Conservation (phyloP, 2,888 invertebrate genomes). For the Selenia dentaria region DNA sequence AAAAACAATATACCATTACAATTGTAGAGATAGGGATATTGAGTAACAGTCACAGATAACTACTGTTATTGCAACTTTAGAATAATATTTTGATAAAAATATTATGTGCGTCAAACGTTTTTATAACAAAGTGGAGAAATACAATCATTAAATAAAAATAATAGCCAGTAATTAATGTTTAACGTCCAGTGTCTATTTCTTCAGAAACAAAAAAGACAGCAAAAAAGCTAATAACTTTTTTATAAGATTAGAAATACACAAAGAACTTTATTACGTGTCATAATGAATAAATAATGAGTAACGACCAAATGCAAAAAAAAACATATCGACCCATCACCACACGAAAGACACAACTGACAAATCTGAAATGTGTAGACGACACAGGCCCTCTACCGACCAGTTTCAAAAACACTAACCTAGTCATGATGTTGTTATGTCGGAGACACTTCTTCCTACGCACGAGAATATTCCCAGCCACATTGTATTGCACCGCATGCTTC, state of each 20-base stretch:
- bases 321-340: constrained; percentile 18
- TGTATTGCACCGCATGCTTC: constrained; percentile 75
- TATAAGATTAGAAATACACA: no score
- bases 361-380: constrained; percentile 18
- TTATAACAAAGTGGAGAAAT: not conserved
- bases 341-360: constrained; percentile 7
- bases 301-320: not conserved
- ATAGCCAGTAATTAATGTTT: no score
- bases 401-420: constrained; percentile 68
- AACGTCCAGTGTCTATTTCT: no score
- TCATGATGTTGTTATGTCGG: constrained; percentile 77
- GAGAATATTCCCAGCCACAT: constrained; percentile 68
- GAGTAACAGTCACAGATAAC: constrained; percentile 33
- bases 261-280: no score
- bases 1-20: constrained; percentile 12
- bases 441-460: constrained; percentile 72
- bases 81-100: constrained; percentile 27
- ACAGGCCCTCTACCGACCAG: constrained; percentile 38
- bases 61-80: constrained; percentile 35
- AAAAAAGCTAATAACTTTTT: no score
- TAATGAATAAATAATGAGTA: no score
- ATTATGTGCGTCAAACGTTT: constrained; percentile 28
- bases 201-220: no score
- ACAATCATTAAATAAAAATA: not conserved
- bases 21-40: constrained; percentile 37